Evolutionary conservation across 2,113 vertebrate genomes (phyloP), one percentile per base, ranked within the genome.

Genomic region (Chaetops frenatus): DNA sequence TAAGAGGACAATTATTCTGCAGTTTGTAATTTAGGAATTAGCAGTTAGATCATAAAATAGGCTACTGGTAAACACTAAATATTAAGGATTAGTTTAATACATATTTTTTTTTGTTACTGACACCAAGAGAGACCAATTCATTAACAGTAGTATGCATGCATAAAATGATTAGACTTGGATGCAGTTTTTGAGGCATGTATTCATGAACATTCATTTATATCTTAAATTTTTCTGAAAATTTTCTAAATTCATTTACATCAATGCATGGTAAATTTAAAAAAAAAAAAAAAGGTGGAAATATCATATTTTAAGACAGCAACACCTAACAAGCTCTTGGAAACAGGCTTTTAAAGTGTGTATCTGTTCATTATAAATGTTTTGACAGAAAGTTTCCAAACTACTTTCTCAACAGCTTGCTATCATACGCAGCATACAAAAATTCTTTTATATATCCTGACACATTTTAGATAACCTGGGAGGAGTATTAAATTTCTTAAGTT

Each of bases 1-100:
- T 89, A 94, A 93, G 77, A 95, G 29, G 42, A 94, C 24, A 60
- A 47, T 71, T 93, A 96, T 91, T 94, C 79, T 77, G 81, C 38
- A 93, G 36, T 13, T 87, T 96, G 17, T 95, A 93, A 97, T 95
- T 94, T 94, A 86, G 77, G 95, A 93, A 92, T 96, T 89, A 90
- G 60, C 60, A 94, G 73, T 96, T 95, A 88, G 57, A 82, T 95
- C 17, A 94, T 82, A 74, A 95, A 93, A 94, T 71, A 93, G 51
- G 15, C 48, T 78, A 35, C 42, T 51, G 36, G 24, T 56, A 77
- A 95, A 92, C 88, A 81, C 67, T 38, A 89, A 82, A 53, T 86
- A 71, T 48, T 86, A 79, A 91, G 50, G 36, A 73, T 58, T 36
- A 48, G 33, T 89, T 48, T 35, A 66, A 66, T 47, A 44, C 6